These are phyloP conservation scores for Moxostoma hubbsi DNA, from an alignment of 2,797 vertebrate genomes.

Conservation along the genomic window DNA sequence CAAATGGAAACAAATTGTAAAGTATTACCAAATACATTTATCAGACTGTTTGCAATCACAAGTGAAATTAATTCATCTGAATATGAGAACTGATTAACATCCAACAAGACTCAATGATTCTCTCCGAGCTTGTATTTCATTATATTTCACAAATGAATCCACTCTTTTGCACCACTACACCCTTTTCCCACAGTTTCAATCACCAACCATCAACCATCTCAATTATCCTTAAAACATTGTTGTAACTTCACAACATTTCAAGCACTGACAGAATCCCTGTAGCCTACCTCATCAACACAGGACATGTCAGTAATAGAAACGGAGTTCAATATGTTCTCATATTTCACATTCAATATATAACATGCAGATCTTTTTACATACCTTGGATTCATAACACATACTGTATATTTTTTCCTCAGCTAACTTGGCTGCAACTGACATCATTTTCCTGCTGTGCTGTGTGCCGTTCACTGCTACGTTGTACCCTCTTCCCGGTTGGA, in stretches of 20 bases:
- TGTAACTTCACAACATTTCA: neutral
- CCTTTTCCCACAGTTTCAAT: neutral
- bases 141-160: no score
- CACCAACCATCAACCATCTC: neutral
- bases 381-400: neutral
- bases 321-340: neutral
- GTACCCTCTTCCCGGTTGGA: conserved; percentile 84
- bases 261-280: neutral
- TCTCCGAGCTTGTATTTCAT: neutral
- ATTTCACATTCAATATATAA: neutral
- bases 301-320: neutral
- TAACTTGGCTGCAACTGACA: conserved; percentile 84
- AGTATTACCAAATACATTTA: neutral
- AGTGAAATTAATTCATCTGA: neutral
- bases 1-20: no score
- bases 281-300: neutral
- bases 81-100: neutral
- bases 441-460: conserved; percentile 85
- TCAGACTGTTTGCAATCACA: neutral
- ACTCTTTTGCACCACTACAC: neutral
- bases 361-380: neutral
- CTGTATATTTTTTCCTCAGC: conserved; percentile 65
- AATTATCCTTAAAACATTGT: neutral
- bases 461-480: conserved; percentile 86
- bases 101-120: neutral